Evolutionary conservation across 1,140 invertebrate genomes (phyloP), one percentile per base, ranked within the genome.

Genomic region (Cyclargus thomasi): DNA sequence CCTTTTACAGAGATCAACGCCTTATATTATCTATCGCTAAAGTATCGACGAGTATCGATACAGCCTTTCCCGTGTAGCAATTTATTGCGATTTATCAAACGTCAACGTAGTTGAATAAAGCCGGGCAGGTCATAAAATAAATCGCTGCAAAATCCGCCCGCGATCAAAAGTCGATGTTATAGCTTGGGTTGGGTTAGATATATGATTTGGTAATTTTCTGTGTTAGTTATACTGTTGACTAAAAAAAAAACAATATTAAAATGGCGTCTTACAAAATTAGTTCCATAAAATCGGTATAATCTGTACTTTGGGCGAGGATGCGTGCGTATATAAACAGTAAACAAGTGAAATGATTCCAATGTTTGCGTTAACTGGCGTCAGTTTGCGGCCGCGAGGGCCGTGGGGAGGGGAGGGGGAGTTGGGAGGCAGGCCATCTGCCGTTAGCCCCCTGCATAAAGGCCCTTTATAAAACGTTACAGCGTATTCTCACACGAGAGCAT

Each of bases 391-490:
- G 75, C 74, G 75, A 70, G 79, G 74, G 79, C 5, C 1, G 29
- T 0, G 11, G 2, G 39, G 39, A 3, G 39, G 0, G 14, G 8
- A 14, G 5, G 39, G 5, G 39, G 39, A 35, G n/a, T n/a, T n/a
- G 29, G n/a, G n/a, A n/a, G 29, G 29, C 5, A 29, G 5, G 79
- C 84, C 85, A 88, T 88, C 82, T 88, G 85, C 83, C 39, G 39
- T 47, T 47, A 47, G 39, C 39, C 39, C 39, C 39, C 82, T 82
- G 81, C 83, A 85, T 86, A 84, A 80, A 84, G 79, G 84, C 85
- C 85, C 84, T 84, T 84, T 88, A 88, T 88, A 88, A 88, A 88
- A 88, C 83, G 86, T 86, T 85, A 86, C 82, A 85, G 82, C 83
- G 75, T 81, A 82, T 86, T 88, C 82, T 81, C 80, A 82, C 83